Evolutionary conservation across 1,140 invertebrate species (phyloP).

Genomic region (Brachionus manjavacas): DNA sequence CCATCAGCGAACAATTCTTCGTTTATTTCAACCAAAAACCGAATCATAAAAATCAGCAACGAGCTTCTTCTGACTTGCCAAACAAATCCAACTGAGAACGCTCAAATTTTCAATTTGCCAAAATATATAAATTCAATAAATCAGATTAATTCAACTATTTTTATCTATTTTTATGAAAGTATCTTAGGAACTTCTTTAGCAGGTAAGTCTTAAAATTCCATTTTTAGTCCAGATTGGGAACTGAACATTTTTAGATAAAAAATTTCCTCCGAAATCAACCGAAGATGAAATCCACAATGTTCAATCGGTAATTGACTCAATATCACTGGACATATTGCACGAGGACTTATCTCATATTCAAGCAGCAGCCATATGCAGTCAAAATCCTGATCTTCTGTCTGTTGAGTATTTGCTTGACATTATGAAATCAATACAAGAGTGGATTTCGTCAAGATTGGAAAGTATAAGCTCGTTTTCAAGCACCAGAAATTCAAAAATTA

Average conservation of each 20-base stretch:
- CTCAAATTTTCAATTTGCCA: neutral
- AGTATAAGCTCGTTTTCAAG: neutral
- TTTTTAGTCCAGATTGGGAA: too few species aligned
- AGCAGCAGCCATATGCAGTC: slow-evolving; percentile 47
- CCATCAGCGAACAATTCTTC: neutral
- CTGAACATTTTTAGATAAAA: slow-evolving; percentile 3
- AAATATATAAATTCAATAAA: slow-evolving; percentile 22
- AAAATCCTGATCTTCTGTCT: slow-evolving; percentile 47
- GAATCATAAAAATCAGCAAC: slow-evolving; percentile 10
- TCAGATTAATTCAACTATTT: neutral
- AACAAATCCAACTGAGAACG: neutral
- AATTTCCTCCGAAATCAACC: neutral
- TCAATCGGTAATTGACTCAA: slow-evolving; percentile 53
- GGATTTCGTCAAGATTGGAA: slow-evolving; percentile 23
- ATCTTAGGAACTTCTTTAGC: neutral
- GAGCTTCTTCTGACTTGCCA: neutral
- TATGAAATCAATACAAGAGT: slow-evolving; percentile 46
- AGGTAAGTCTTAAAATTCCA: neutral
- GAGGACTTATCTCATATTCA: slow-evolving; percentile 54
- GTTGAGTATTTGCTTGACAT: slow-evolving; percentile 54
- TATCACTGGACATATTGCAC: slow-evolving; percentile 53
- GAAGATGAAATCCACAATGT: slow-evolving; percentile 56
- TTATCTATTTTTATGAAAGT: slow-evolving; percentile 25
- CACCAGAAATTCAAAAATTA: neutral
- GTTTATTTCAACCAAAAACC: neutral